Evolutionary conservation across 2,797 vertebrate genomes (phyloP), one percentile per base, ranked within the genome.

Genomic region (Gallirallus australis): DNA sequence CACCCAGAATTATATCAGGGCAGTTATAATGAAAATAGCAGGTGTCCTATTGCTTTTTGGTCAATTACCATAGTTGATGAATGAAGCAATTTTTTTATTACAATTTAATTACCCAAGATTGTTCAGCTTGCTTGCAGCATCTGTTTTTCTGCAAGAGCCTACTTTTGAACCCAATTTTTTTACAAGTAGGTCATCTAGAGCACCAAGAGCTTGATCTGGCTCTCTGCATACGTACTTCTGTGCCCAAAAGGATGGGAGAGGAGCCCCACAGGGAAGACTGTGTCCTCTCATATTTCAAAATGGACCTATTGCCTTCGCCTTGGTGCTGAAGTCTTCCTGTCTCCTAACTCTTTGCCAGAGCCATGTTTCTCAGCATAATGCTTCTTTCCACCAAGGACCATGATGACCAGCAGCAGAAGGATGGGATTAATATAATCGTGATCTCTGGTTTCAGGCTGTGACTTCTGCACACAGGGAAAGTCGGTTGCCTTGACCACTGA

Each of bases 41-140:
- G 87, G 82, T 77, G 82, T 91, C 85, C 66, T 80, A 69, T 69
- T 86, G 91, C 88, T 96, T 96, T 96, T 95, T 93, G 78, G 82
- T 96, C 94, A 97, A 88, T 97, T 97, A 90, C 66, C n/a, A 66
- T 72, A 94, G 93, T 91, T 96, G 83, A 94, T 86, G 79, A 96
- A 94, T 96, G 91, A 89, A 92, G 82, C 78, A 70, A 68, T 24
- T 82, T 93, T 97, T 97, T 94, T 84, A 95, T 94, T 86, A 69
- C 86, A 87, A 82, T 91, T 82, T 79, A 97, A 96, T 95, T 96
- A 88, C 60, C 59, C 48, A 73, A 90, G 89, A 94, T 94, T 88
- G 79, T 86, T 91, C 84, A 78, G 57, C 89, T 94, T 40, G 35
- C 85, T 92, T 89, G 64, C 57, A 91, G 95, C 96, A 97, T 94